Conservation (phyloP, 2,888 invertebrate species). For the Pyralis farinalis region DNA sequence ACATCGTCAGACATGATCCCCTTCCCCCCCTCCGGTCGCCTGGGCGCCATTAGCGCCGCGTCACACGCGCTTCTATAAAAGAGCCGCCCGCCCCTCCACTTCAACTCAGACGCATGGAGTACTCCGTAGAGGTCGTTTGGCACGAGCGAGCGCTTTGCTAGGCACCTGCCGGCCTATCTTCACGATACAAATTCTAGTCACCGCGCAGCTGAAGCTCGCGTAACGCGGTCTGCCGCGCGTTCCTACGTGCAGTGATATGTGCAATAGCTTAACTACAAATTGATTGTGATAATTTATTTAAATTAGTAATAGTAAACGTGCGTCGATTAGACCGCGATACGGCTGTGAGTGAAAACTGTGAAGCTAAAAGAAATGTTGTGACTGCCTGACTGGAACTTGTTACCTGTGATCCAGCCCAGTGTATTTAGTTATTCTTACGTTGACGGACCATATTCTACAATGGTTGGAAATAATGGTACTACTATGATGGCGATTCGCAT, state of each 20-base stretch:
- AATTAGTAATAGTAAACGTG: slow-evolving; percentile 72
- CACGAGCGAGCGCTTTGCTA: slow-evolving; percentile 82
- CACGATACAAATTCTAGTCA: slow-evolving; percentile 77
- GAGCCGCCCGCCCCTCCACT: slow-evolving; percentile 67
- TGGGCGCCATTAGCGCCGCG: slow-evolving; percentile 48
- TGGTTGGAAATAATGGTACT: slow-evolving; percentile 93
- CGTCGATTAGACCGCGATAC: slow-evolving; percentile 63
- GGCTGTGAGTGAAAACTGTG: slow-evolving; percentile 79
- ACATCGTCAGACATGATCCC: slow-evolving; percentile 48
- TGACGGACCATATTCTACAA: slow-evolving; percentile 75
- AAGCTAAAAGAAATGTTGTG: slow-evolving; percentile 67
- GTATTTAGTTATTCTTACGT: slow-evolving; percentile 72
- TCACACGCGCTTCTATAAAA: slow-evolving; percentile 72
- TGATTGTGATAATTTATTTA: slow-evolving; percentile 79
- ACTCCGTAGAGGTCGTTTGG: slow-evolving; percentile 82
- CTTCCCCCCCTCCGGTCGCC: slow-evolving; percentile 30
- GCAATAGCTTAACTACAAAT: slow-evolving; percentile 76
- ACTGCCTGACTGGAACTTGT: slow-evolving; percentile 77
- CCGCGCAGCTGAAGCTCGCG: slow-evolving; percentile 74
- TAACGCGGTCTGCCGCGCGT: slow-evolving; percentile 76
- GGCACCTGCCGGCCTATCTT: slow-evolving; percentile 81
- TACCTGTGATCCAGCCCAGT: slow-evolving; percentile 75
- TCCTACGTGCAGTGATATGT: slow-evolving; percentile 80
- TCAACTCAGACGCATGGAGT: slow-evolving; percentile 81
- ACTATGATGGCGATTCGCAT: slow-evolving; percentile 94